Base-by-base conservation (phyloP, 2,113 vertebrate species). In the Parus major region DNA sequence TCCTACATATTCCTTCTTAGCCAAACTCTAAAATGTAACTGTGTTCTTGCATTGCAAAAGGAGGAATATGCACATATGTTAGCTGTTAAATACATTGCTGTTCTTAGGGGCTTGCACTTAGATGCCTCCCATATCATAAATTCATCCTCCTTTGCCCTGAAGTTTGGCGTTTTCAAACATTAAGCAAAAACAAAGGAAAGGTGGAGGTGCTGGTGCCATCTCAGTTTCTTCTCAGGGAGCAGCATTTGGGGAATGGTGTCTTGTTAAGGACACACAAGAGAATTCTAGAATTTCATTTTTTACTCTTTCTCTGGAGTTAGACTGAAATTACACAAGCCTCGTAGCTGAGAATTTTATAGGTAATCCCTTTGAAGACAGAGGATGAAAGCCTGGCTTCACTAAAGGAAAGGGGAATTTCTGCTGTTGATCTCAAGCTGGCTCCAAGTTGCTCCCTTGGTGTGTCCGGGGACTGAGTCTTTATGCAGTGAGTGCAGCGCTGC, bases 361-460 rank as follows among this genome's bases (percentile, higher is more conserved):
- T 91, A 85, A 92, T 94, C 79, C 82, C 79, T 96, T 77, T 94
- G 82, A 95, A 96, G 95, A 78, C 35, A n/a, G 71, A 83, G 90
- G 88, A 96, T 82, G 76, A 94, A 93, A 96, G 92, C 36, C 82
- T 90, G 91, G 72, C 92, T 95, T 93, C 12, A 3, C 33, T 17
- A 46, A 87, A 91, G 86, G 73, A 69, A 95, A 77, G 90, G 73
- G 75, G 90, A 93, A 88, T 96, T 97, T 90, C 80, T 96, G 88
- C 79, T 68, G 79, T 60, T 86, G 93, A 80, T 94, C 93, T 86
- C 60, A 42, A 49, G 84, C 93, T 89, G 91, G 85, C 75, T 90
- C n/a, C 0, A 5, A 82, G 87, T 92, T 3, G 5, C 78, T 80
- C 42, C 80, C 80, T 73, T 24, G 56, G 20, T 18, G 59, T 79